Conservation (phyloP, 2,888 invertebrate genomes). For the Stenotaenia linearis region DNA sequence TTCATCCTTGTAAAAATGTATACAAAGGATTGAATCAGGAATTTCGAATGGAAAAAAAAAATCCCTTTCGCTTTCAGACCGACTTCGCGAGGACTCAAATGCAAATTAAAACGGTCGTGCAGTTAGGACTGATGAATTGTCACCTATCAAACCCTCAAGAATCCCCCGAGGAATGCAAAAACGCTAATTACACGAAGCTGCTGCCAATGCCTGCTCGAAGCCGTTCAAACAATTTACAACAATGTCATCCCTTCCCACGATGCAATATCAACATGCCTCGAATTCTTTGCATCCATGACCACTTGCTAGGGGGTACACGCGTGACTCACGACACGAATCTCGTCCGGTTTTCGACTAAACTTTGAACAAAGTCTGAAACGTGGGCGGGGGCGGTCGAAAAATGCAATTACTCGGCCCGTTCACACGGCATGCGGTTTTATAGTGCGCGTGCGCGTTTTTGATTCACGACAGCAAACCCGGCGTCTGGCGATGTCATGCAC, state of each 20-base stretch:
- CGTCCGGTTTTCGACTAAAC: background rate
- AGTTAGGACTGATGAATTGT: constrained; percentile 9
- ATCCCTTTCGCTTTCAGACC: background rate
- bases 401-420: constrained; percentile 21
- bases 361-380: background rate
- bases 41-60: background rate
- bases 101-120: constrained; percentile 21
- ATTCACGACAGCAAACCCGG: constrained; percentile 1
- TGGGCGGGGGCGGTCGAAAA: constrained; percentile 4
- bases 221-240: constrained; percentile 6
- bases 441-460: constrained; percentile 6
- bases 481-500: constrained; percentile 24
- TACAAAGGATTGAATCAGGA: background rate
- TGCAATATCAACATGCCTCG: background rate
- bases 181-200: constrained; percentile 19
- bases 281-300: constrained; percentile 5
- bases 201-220: background rate
- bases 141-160: constrained; percentile 20
- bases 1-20: background rate
- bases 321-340: background rate
- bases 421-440: background rate
- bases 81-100: background rate
- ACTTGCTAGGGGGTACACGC: background rate
- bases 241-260: background rate
- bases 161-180: background rate